Base-by-base conservation (phyloP, 2,113 vertebrate species). In the Microcebus ravelobensis region DNA sequence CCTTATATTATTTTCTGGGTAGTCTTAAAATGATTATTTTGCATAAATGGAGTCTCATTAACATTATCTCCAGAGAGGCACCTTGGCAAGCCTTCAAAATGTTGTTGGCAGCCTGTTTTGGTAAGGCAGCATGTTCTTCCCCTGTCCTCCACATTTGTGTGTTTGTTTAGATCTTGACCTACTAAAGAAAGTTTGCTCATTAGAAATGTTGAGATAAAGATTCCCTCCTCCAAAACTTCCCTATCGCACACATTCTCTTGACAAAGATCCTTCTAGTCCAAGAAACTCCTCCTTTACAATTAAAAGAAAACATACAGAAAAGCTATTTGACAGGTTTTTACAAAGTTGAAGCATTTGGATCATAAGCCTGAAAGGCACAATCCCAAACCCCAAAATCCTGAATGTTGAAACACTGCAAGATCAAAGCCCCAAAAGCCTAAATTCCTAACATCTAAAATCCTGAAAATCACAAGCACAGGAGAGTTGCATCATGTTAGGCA, bases 11-110 rank as follows among this genome's bases (percentile, higher is more conserved):
- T 34, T 92, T 94, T 85, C 83, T 57, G 18, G 20, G 29, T 85
- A 67, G 45, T 61, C 48, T 86, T 86, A 55, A 94, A 73, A 61
- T 48, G 34, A 36, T 73, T 85, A 74, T 45, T 81, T 92, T 96
- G 14, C 36, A 77, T 57, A 61, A 23, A 12, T 3, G 12, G 61
- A 82, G 71, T 90, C 21, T 83, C 39, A 55, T 83, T 93, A 87
- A 84, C 39, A 83, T 68, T 82, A n/a, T 57, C 42, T 81, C 36
- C 71, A 63, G 61, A 81, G 25, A 94, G 8, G 9, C 57, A 82
- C 17, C 5, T 31, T 76, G 25, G 42, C 29, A 55, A 70, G 10
- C 42, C 63, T 84, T 91, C 70, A 84, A 73, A 61, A 91, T 45
- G 57, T 18, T 70, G 34, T 36, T 68, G 23, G 86, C 36, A 87